Conservation (phyloP, 2,888 invertebrate species). For the Lumbricus terrestris region DNA sequence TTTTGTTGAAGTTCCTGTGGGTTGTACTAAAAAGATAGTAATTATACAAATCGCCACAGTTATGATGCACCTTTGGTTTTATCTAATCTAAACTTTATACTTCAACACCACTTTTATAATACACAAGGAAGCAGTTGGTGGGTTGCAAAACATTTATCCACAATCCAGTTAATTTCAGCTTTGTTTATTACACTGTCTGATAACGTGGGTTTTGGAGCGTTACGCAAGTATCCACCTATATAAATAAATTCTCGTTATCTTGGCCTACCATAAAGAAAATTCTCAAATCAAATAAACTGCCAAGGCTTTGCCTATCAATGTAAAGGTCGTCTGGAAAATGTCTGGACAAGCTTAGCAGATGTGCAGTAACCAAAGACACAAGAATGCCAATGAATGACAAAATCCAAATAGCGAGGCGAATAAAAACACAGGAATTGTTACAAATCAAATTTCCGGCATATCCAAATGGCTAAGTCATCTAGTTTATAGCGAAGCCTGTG, state of each 20-base stretch:
- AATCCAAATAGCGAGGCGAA: background rate
- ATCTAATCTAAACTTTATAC: background rate
- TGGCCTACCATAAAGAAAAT: background rate
- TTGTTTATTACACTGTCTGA: background rate
- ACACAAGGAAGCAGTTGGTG: background rate
- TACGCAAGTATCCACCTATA: background rate
- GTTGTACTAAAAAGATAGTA: background rate
- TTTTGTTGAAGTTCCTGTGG: too few species aligned
- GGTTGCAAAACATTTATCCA: background rate
- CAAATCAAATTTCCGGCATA: background rate
- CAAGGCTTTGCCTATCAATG: background rate
- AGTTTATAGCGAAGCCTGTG: background rate
- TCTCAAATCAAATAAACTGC: background rate
- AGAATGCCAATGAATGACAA: background rate
- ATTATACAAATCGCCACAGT: background rate
- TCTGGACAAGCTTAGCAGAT: background rate
- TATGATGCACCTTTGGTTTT: background rate
- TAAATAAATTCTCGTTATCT: background rate
- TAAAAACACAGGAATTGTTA: background rate
- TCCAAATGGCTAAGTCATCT: background rate
- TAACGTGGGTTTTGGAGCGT: background rate
- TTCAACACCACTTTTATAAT: background rate
- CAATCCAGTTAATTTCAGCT: background rate
- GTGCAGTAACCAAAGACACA: background rate
- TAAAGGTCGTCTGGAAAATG: background rate